Evolutionary conservation across 2,888 invertebrate genomes (phyloP).

Genomic region (Mechanitis messenoides): DNA sequence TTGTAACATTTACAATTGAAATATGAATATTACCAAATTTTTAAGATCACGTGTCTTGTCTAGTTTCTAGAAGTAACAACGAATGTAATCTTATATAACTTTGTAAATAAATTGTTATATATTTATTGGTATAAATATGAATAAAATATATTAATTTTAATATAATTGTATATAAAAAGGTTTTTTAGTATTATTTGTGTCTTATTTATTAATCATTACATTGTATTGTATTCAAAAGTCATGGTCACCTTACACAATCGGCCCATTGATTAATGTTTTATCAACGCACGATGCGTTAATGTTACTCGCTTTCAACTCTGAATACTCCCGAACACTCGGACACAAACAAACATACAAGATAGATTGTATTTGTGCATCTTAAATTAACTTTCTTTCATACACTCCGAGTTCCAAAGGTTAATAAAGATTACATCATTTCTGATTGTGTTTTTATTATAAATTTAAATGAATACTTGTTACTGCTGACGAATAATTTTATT

Average conservation of each 20-base stretch:
- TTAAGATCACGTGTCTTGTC: too few relatives aligned
- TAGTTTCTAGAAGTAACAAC: too few relatives aligned
- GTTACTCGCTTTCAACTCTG: constrained; percentile 37
- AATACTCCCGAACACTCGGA: constrained; percentile 27
- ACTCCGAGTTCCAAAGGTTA: constrained; percentile 2
- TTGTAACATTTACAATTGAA: too few relatives aligned
- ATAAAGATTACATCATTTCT: neutral
- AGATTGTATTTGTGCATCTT: constrained; percentile 27
- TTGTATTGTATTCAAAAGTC: constrained; percentile 3
- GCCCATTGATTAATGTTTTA: constrained; percentile 46
- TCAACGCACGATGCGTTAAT: constrained; percentile 45
- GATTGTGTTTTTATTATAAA: neutral
- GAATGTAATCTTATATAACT: too few relatives aligned
- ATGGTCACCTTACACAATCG: constrained; percentile 34
- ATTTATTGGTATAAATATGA: neutral
- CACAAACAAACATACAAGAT: constrained; percentile 28
- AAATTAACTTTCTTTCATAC: constrained; percentile 20
- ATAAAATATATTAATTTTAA: neutral
- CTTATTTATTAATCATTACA: too few relatives aligned
- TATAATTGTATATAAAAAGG: too few relatives aligned
- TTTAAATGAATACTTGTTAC: neutral
- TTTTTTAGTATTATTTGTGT: too few relatives aligned
- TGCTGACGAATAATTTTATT: too few relatives aligned
- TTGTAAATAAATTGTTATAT: too few relatives aligned
- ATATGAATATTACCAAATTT: too few relatives aligned